Conservation (phyloP, 1,140 invertebrate species). For the Drosophila serrata region DNA sequence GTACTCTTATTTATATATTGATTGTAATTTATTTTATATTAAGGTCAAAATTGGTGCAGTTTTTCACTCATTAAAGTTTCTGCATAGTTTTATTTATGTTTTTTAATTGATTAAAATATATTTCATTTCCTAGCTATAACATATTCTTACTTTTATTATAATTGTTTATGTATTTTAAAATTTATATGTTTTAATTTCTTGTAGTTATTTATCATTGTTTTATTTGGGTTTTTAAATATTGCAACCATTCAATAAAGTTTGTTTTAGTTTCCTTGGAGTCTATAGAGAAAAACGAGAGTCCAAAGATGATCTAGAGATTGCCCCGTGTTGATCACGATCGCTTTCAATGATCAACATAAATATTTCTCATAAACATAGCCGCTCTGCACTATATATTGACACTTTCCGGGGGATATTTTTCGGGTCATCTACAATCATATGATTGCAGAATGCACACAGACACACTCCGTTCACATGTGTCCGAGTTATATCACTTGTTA, state of each 20-base stretch:
- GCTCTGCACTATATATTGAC: slow-evolving; percentile 15
- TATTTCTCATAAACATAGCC: slow-evolving; percentile 6
- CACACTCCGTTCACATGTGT: slow-evolving; percentile 2
- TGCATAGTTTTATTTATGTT: neutral
- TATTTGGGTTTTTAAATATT: neutral
- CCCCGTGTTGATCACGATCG: slow-evolving; percentile 14
- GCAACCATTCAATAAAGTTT: neutral
- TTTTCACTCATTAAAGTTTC: neutral
- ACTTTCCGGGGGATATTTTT: slow-evolving; percentile 9
- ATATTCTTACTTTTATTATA: neutral
- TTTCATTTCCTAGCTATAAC: neutral
- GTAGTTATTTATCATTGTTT: neutral
- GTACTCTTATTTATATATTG: neutral
- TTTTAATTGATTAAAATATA: neutral
- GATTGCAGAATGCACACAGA: slow-evolving; percentile 17
- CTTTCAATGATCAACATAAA: slow-evolving; percentile 14
- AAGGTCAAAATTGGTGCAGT: neutral
- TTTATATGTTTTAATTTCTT: neutral
- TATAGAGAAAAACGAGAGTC: slow-evolving; percentile 12
- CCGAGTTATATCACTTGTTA: slow-evolving; percentile 25
- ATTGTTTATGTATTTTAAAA: neutral
- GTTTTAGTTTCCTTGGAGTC: slow-evolving; percentile 5
- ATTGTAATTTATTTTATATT: neutral
- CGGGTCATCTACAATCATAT: slow-evolving; percentile 22
- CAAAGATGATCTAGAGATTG: slow-evolving; percentile 9